Base-by-base conservation (phyloP, 2,888 invertebrate genomes). In the Helicoverpa assulta region DNA sequence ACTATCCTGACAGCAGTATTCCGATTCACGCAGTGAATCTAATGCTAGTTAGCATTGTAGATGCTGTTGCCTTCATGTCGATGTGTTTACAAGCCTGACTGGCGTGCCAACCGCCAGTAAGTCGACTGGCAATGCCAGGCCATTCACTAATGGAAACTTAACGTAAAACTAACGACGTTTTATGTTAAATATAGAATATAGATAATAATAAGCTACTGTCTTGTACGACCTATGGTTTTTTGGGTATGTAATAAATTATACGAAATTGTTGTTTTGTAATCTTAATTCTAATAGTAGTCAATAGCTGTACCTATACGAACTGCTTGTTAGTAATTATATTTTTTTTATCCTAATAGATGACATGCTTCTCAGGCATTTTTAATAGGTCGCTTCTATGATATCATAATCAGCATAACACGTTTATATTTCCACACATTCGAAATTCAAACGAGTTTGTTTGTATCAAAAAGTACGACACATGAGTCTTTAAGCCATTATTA, bases 131-230 rank as follows among this genome's bases (percentile, higher is more conserved):
- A 74, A 78, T 76, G 63, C 78, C 74, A 73, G 80, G 81, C 86
- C 86, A 86, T 88, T 88, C 84, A 86, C 78, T 87, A 83, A 86
- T 86, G 79, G 78, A 76, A 81, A 71, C 75, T 78, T 77, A 75
- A 82, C 81, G 80, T 82, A 78, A 67, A 79, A 76, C 63, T 77
- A 80, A 82, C 73, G 73, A 72, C 57, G 21, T 65, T 71, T 78
- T 73, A 65, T 65, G 67, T 67, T 55, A 72, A 40, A 40, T 40
- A 40, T 40, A 40, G 40, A 40, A 10, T 60, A 68, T 69, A 71
- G 66, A 73, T 40, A 56, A 71, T 71, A 68, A 68, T 76, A 50
- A 66, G 53, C 64, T 19, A 54, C 54, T 63, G 59, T 67, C 57
- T 72, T 59, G 60, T 59, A 68, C 67, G 43, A 29, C 2, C 19